Base-by-base conservation (phyloP, 53 echinoderm and acorn worm species). In the Hippasteria phrygiana region DNA sequence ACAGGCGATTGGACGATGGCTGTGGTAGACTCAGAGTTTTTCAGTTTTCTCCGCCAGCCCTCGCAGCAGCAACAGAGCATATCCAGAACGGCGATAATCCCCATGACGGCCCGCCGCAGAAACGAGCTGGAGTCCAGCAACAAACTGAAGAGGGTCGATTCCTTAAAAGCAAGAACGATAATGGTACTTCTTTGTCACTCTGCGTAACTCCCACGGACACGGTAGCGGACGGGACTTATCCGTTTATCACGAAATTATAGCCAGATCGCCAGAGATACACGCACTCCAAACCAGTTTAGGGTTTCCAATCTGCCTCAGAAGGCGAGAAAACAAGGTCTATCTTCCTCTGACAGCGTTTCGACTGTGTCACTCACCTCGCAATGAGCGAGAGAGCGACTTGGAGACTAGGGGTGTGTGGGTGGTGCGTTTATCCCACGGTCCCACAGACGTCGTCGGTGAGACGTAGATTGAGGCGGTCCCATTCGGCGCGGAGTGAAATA, bases 31-130 rank as follows among this genome's bases (percentile, higher is more conserved):
- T 93, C 93, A 4, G 93, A 90, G 51, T 93, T 90, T 22, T 91
- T 90, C 24, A 93, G 55, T 66, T 90, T 90, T 47, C 91, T 48
- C 14, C 93, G 74, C 93, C 93, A 93, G 28, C 90, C 88, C 42
- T 90, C 90, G 37, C 93, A 93, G 47, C 93, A 93, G 47, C 93
- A 93, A 38, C 93, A 93, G 59, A 90, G 74, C 62, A 90, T 90
- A 74, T 90, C 90, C 73, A 90, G 62, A 24, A 90, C 51, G 24
- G 85, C 85, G 16, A 85, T 85, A 43, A 85, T 85, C 26, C 85
- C 85, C 85, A 85, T 85, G 85, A 9, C 33, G 18, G 3, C 43
- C 6, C 4, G 10, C 31, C 28, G 22, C 38, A 40, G 26, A 59
- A 55, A 5, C 20, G 35, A 22, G 39, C 18, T 13, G n/a, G 17